Evolutionary conservation across 92 coral and sea anemone genomes (phyloP).

Genomic region (Phenganax stokvisi): DNA sequence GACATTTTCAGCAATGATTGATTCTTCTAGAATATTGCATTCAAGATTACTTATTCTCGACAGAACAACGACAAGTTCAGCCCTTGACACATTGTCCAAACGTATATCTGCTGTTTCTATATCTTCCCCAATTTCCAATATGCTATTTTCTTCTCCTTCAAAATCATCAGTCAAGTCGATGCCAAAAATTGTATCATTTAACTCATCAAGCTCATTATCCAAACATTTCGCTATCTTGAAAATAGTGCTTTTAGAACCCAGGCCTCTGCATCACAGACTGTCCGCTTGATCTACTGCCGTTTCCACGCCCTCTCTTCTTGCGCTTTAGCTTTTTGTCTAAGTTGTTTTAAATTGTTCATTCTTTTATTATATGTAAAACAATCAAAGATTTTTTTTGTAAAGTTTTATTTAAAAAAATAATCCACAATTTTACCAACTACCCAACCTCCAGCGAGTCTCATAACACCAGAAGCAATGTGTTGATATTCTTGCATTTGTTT

Average conservation of each 20-base stretch:
- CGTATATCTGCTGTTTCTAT: not conserved
- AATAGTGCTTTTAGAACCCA: not conserved
- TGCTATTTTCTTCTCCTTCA: not conserved
- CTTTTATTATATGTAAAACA: no score
- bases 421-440: no score
- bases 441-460: no score
- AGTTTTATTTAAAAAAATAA: no score
- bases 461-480: no score
- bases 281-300: not conserved
- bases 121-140: not conserved
- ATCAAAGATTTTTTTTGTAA: no score
- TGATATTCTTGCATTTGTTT: no score
- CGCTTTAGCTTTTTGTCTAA: not conserved
- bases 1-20: slow-evolving; percentile 7
- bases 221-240: not conserved
- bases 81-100: slow-evolving; percentile 5
- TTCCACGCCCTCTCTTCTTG: not conserved
- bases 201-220: not conserved
- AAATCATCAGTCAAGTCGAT: not conserved
- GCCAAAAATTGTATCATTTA: not conserved
- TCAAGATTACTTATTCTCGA: slow-evolving; percentile 11
- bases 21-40: slow-evolving; percentile 21
- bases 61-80: slow-evolving; percentile 19
- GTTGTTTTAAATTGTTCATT: no score
- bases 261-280: not conserved